Base-by-base conservation (phyloP, 2,888 invertebrate species). In the Rhabditoides inermis region DNA sequence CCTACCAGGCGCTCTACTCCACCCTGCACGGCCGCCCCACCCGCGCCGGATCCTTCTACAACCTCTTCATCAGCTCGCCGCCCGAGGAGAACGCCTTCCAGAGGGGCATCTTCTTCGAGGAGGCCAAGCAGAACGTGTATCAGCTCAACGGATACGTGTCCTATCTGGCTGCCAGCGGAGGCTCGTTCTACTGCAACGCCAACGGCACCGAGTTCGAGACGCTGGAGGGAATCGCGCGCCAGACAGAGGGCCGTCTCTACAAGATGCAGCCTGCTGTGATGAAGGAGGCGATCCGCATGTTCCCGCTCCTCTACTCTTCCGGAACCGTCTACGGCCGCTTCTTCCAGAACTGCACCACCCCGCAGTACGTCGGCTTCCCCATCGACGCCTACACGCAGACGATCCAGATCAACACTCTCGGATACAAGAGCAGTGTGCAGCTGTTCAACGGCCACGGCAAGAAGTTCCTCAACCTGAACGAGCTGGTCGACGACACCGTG, bases 331-430 rank as follows among this genome's bases (percentile, higher is more conserved):
- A 51, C 7, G 49, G 51, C 41, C 60, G 58, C 36, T 20, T n/a
- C n/a, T 30, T 41, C 3, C 18, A 36, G 12, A 60, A 65, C 37
- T 65, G 65, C 32, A 51, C 51, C 15, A 37, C 22, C 12, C 23
- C 37, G 3, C 23, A 30, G 6, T 23, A 46, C 35, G 40, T 54
- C 45, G 65, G 60, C 49, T 58, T 68, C 61, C 65, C 64, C 10
- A 51, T 68, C 20, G 68, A 68, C 42, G 60, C 63, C 1, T 68
- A 64, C 58, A 56, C 64, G 28, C 68, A 68, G 36, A 63, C 63
- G 0, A 45, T 66, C 37, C 55, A 55, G 44, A 45, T 64, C 30
- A 49, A 52, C 40, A 51, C 53, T 0, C 55, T 49, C 40, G 66
- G 64, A 37, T 54, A 52, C 41, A 51, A 57, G 22, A 54, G 58